Evolutionary conservation across 2,113 vertebrate species (phyloP).

Genomic region (western clawed frog (Xenopus tropicalis)): UCB_Xtro_10.0 CM004451.2:64577001-64577500

Average conservation of each 20-base stretch:
- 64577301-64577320: slow-evolving; percentile 49
- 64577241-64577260: slow-evolving; percentile 86
- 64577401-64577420: slow-evolving; percentile 9
- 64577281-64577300: slow-evolving; percentile 83
- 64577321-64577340: slow-evolving; percentile 53
- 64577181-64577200: slow-evolving; percentile 92
- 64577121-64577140: slow-evolving; percentile 99
- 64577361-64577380: slow-evolving; percentile 8
- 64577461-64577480: background rate
- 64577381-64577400: slow-evolving; percentile 16
- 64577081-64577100: slow-evolving; percentile 95
- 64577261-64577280: slow-evolving; percentile 84
- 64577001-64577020: slow-evolving; percentile 99
- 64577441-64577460: too few relatives aligned
- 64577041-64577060: slow-evolving; percentile 99
- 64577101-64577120: slow-evolving; percentile 96
- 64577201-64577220: slow-evolving; percentile 97
- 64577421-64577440: too few relatives aligned
- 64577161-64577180: slow-evolving; percentile 98
- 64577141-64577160: slow-evolving; percentile 99
- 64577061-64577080: slow-evolving; percentile 87
- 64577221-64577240: slow-evolving; percentile 98
- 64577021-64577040: slow-evolving; percentile 99
- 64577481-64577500: slow-evolving; percentile 19
- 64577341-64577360: slow-evolving; percentile 39